phyloP scores from a whole-genome alignment of 1,140 invertebrate species.

The Tetragnatha versicolor region DNA sequence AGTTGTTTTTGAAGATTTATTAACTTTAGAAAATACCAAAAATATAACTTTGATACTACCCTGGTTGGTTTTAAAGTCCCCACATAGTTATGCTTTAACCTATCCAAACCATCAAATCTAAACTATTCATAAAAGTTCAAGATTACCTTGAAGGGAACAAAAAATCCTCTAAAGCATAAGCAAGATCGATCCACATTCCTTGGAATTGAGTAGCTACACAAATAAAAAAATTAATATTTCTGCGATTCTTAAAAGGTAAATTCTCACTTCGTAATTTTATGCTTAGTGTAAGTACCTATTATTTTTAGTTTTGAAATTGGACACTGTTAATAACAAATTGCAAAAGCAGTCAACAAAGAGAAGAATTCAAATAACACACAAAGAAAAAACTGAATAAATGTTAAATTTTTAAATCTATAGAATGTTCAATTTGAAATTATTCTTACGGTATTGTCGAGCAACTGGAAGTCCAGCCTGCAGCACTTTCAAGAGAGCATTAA shows the following conservation, averaged over 20 bases:
- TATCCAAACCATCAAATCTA: too few relatives aligned
- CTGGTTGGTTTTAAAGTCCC: too few relatives aligned
- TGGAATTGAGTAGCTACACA: conserved; percentile 65
- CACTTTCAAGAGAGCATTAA: conserved; percentile 80
- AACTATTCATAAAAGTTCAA: not conserved
- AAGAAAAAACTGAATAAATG: not conserved
- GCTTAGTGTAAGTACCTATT: not conserved
- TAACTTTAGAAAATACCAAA: too few relatives aligned
- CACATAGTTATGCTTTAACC: too few relatives aligned
- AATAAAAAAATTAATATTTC: too few relatives aligned
- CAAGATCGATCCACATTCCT: conserved; percentile 81
- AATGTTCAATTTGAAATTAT: not conserved
- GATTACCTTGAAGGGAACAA: conserved; percentile 80
- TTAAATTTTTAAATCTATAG: not conserved
- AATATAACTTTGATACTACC: too few relatives aligned
- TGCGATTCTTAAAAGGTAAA: too few relatives aligned
- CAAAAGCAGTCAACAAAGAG: too few relatives aligned
- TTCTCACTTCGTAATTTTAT: not conserved
- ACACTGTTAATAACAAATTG: not conserved
- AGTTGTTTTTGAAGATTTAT: too few relatives aligned
- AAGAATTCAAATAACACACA: too few relatives aligned
- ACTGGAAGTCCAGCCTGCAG: conserved; percentile 85
- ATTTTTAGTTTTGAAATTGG: not conserved
- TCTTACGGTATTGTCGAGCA: conserved; percentile 75
- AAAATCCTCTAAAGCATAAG: conserved; percentile 86